Evolutionary conservation across 2,888 invertebrate species (phyloP), one percentile per base, ranked within the genome.

Genomic region (Platycheirus albimanus): DNA sequence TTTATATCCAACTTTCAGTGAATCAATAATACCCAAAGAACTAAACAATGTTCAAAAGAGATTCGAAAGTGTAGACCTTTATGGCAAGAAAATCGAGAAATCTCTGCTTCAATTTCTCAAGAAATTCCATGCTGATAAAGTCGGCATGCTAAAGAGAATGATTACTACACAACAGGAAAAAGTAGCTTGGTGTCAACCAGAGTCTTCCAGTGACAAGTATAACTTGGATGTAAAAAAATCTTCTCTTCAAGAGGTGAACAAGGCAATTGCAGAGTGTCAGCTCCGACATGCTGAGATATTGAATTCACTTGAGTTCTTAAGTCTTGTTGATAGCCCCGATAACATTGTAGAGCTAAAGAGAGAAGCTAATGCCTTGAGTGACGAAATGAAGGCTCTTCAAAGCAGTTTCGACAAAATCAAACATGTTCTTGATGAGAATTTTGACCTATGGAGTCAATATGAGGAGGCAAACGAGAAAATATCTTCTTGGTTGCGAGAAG

Each of bases 171-270:
- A 96, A 85, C 95, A 95, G 84, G 98, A 98, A 88, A 98, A 98
- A 90, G 94, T 97, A 0, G 93, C 94, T 11, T 98, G 98, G 97
- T 98, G 98, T 89, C 93, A 95, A 87, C 96, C 97, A 0, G 98
- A 98, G 88, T 93, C 95, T 0, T 94, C 95, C 33, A 97, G 96
- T 87, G 98, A 98, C 88, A 95, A 95, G 89, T 98, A 98, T 89
- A 97, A 97, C 88, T 92, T 98, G 28, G 97, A 98, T 92, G 96
- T 97, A 0, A 98, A 98, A 91, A 93, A 95, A 87, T 94, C 95
- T 0, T 95, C 96, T 0, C 89, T 98, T 36, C 92, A 92, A 74
- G 97, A 97, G 84, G 95, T 96, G 1, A 94, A 95, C 88, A 93
- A 92, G 81, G 95, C 95, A 19, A 93, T 96, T 41, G 91, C 91